These are phyloP conservation scores for Mercenaria mercenaria DNA, from an alignment of 1,140 invertebrate genomes.

Conservation along the genomic window DNA sequence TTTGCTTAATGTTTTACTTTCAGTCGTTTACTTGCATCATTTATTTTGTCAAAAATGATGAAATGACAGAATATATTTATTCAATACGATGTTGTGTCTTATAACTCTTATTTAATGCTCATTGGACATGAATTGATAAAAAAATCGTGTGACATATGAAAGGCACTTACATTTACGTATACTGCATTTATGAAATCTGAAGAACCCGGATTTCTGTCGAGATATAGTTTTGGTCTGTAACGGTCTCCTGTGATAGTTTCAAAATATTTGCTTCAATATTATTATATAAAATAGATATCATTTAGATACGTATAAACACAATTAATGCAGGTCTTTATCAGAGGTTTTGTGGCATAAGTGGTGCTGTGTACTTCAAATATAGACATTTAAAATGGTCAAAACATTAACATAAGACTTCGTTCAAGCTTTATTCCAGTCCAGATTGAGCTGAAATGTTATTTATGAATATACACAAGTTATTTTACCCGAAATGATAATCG, in stretches of 20 bases:
- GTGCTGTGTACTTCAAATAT: not conserved
- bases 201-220: not conserved
- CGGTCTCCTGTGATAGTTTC: not conserved
- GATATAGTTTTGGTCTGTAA: not conserved
- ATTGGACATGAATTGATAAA: too few relatives aligned
- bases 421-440: not conserved
- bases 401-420: not conserved
- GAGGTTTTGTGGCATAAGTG: not conserved
- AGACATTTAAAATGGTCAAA: not conserved
- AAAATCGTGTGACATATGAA: not conserved
- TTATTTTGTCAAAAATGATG: too few relatives aligned
- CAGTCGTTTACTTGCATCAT: too few relatives aligned
- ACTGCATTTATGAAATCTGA: slow-evolving; percentile 19
- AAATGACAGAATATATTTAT: too few relatives aligned
- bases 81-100: too few relatives aligned
- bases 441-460: not conserved
- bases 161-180: slow-evolving; percentile 15
- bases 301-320: not conserved
- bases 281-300: too few relatives aligned
- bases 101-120: too few relatives aligned
- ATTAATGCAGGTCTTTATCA: not conserved
- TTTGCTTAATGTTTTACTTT: too few relatives aligned
- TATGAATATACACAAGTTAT: not conserved
- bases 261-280: not conserved
- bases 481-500: not conserved